Base-by-base conservation (phyloP, 1,140 invertebrate species). In the Meloidogyne floridensis region DNA sequence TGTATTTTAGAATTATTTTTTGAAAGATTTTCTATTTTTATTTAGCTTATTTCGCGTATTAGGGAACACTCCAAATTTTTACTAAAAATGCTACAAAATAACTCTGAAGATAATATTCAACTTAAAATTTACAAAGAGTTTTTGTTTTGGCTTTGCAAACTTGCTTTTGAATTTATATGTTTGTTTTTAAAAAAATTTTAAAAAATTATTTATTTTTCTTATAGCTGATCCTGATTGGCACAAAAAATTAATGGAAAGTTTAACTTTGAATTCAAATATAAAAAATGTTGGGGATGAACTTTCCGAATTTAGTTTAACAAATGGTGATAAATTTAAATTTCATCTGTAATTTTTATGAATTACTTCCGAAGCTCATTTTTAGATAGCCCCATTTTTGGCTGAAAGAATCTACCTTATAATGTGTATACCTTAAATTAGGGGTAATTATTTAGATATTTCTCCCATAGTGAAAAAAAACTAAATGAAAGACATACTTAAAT, bases 31-130 rank as follows among this genome's bases (percentile, higher is more conserved):
- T 78, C 4, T 47, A 47, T 20, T 20, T 20, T 20, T 20, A 20
- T 20, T 20, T 47, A 78, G 77, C 77, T 78, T 70, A 71, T 78
- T 71, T 59, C 42, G 9, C 77, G 77, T 6, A 47, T 78, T 13
- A 59, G 59, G n/a, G 77, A 32, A 51, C 77, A 78, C 42, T 78
- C 77, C 4, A 78, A 51, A 43, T 71, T 7, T 1, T 47, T 73
- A n/a, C 8, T 78, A 18, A 20, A 71, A 59, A 15, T 15, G 3
- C 15, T 59, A 15, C 11, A 59, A 13, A 15, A 4, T 59, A 42
- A 78, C 32, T 6, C 10, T 70, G 56, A 78, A 59, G 59, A 43
- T 69, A 51, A 11, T 10, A 42, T 3, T 4, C 18, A 51, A 47
- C 51, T 78, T 65, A 43, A 47, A 3, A 42, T 71, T 2, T 72